Conservation (phyloP, 2,113 vertebrate genomes). For the Pollimyrus isidori region DNA sequence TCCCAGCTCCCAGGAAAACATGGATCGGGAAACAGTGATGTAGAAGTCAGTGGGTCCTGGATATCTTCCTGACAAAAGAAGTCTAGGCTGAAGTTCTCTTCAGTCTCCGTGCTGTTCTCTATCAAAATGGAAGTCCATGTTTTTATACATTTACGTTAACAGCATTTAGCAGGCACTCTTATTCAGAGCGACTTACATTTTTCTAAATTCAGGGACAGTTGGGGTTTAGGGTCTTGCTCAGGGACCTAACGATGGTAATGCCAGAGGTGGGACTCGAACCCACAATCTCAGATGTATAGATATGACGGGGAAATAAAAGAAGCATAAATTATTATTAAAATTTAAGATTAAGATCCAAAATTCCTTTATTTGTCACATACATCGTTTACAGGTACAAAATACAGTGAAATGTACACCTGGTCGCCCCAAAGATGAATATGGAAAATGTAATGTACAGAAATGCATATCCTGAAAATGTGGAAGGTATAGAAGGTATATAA, state of each 20-base stretch:
- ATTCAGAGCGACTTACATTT: too few relatives aligned
- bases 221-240: too few relatives aligned
- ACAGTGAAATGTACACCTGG: background rate
- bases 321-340: background rate
- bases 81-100: background rate
- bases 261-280: too few relatives aligned
- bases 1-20: background rate
- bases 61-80: background rate
- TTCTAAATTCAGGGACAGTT: too few relatives aligned
- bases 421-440: background rate
- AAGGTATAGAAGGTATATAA: background rate
- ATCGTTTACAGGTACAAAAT: background rate
- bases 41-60: background rate
- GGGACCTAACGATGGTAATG: too few relatives aligned
- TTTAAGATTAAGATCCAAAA: background rate
- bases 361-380: too few relatives aligned
- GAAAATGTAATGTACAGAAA: background rate
- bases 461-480: background rate
- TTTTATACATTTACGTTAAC: background rate
- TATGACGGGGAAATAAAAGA: background rate
- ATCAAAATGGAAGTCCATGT: background rate
- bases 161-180: too few relatives aligned
- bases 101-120: background rate
- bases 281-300: background rate
- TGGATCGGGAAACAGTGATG: background rate